Evolutionary conservation across 37 sponge, comb jelly and placozoan genomes (phyloP).

Genomic region (Halisarca cf. caerulea): DNA sequence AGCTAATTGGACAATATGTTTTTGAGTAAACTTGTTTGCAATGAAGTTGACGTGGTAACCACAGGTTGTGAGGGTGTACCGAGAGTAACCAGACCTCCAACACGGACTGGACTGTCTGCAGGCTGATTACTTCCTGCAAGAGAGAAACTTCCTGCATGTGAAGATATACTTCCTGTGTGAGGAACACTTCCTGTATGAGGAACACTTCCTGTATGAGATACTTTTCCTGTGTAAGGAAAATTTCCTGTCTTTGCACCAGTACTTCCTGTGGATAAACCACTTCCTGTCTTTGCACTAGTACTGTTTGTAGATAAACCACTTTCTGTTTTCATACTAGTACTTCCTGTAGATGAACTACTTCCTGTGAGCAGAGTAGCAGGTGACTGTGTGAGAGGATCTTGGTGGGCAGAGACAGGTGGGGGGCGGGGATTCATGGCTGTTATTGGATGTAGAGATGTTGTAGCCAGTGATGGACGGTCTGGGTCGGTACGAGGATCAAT

Average conservation of each 20-base stretch:
- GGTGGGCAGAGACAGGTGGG: background rate
- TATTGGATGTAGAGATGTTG: conserved; percentile 19
- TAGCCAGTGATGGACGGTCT: conserved; percentile 70
- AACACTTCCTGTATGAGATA: too few species aligned
- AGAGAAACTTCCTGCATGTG: too few species aligned
- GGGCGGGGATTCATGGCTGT: conserved; percentile 6
- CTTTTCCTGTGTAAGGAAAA: too few species aligned
- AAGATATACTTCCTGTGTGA: too few species aligned
- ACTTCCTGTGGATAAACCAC: background rate
- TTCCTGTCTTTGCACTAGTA: conserved; percentile 14
- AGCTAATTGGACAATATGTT: background rate
- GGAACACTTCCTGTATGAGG: too few species aligned
- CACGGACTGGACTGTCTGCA: too few species aligned
- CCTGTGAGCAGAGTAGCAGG: background rate
- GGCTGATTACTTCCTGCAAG: background rate
- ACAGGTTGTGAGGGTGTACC: too few species aligned
- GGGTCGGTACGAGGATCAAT: conserved; percentile 68
- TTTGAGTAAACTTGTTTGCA: conserved; percentile 5
- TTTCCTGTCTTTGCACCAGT: too few species aligned
- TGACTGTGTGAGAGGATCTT: background rate
- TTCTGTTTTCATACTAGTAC: background rate
- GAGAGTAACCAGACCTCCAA: too few species aligned
- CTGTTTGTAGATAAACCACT: background rate
- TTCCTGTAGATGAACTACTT: background rate
- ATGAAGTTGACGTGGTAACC: background rate